Percentiles rank a stretch among this genome's conserved stretches.
These are phyloP conservation scores for Phalanger gymnotis DNA, from an alignment of 2,797 vertebrate species.

Conservation along the genomic window DNA sequence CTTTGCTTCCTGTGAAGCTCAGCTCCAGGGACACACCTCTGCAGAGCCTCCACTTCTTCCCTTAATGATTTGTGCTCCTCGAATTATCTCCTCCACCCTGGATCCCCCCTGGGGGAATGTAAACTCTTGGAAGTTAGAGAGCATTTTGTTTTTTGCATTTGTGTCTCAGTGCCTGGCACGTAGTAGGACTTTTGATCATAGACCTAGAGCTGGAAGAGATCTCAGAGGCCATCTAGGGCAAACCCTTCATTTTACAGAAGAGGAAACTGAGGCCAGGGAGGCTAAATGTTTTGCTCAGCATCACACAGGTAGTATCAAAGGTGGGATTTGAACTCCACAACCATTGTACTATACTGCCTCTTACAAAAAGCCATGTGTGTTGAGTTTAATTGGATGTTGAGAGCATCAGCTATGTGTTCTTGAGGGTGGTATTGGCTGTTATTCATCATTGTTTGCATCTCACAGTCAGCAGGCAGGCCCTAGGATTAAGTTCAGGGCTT, in stretches of 20 bases:
- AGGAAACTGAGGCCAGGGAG: neutral
- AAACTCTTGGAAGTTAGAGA: neutral
- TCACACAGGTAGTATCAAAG: neutral
- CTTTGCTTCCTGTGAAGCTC: no score
- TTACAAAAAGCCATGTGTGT: neutral
- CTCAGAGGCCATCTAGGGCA: neutral
- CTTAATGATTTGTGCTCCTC: no score
- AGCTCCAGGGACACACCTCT: no score
- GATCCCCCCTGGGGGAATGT: neutral
- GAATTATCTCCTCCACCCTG: no score
- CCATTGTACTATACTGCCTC: neutral
- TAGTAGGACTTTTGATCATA: neutral
- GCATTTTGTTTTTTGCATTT: neutral
- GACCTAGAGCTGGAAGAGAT: neutral
- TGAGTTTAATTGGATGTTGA: neutral
- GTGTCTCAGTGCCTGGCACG: neutral
- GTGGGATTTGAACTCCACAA: neutral
- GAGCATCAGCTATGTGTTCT: neutral
- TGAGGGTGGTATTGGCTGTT: neutral
- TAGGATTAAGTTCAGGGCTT: neutral
- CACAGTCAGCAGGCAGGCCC: neutral
- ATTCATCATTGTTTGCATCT: neutral
- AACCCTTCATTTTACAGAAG: neutral
- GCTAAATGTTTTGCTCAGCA: no score
- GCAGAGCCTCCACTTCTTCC: no score